phyloP scores from a whole-genome alignment of 2,797 vertebrate genomes.

The Sciaenops ocellatus region DNA sequence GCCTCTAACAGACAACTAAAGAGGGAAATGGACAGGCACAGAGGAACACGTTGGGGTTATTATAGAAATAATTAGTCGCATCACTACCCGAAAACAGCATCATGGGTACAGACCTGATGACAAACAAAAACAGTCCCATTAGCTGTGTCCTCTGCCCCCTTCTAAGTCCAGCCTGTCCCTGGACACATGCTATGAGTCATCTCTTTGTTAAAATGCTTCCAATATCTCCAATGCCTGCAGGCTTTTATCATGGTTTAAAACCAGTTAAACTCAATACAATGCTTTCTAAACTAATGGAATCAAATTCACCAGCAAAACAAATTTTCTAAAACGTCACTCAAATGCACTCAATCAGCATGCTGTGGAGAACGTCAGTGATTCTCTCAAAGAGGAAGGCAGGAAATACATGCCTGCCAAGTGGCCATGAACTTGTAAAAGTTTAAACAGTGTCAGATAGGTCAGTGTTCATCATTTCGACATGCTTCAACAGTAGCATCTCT shows the following conservation, averaged over 20 bases:
- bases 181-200: constrained; percentile 36
- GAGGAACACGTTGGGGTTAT: constrained; percentile 17
- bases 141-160: constrained; percentile 18
- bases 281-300: constrained; percentile 18
- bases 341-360: constrained; percentile 8
- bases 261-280: neutral
- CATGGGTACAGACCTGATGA: constrained; percentile 38
- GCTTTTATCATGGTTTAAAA: constrained; percentile 32
- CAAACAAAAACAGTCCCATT: constrained; percentile 64
- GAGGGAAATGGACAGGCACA: constrained; percentile 3
- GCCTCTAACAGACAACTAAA: neutral
- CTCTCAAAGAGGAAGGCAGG: constrained; percentile 5
- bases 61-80: constrained; percentile 58
- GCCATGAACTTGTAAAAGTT: constrained; percentile 2
- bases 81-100: constrained; percentile 50
- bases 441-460: constrained; percentile 14
- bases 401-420: constrained; percentile 6
- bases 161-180: constrained; percentile 26
- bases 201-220: constrained; percentile 21
- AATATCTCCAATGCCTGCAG: constrained; percentile 3
- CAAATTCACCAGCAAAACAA: constrained; percentile 10
- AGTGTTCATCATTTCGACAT: neutral
- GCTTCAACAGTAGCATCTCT: neutral
- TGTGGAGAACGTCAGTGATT: neutral
- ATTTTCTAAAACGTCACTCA: neutral